Conservation (phyloP, 2,888 invertebrate genomes). For the Drosophila neoperkinsi region DNA sequence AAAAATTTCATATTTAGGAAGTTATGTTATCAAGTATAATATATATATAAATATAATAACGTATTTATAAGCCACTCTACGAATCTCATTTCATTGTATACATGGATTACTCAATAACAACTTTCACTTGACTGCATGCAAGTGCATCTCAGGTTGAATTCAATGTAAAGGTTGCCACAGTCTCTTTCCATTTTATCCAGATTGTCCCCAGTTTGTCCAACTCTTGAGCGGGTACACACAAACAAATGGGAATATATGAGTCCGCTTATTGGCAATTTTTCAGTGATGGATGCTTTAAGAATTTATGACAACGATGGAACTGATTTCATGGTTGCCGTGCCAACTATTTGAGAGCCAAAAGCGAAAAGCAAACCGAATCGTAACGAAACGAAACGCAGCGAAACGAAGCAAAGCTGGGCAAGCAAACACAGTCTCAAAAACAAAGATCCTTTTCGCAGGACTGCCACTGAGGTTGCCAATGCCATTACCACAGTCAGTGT, state of each 20-base stretch:
- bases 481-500: slow-evolving; percentile 69
- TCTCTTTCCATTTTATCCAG: background rate
- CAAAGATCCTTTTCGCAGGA: slow-evolving; percentile 57
- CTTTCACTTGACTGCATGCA: slow-evolving; percentile 64
- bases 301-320: slow-evolving; percentile 68
- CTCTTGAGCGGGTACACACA: slow-evolving; percentile 36
- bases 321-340: slow-evolving; percentile 59
- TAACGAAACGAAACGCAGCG: slow-evolving; percentile 33
- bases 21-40: background rate
- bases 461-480: slow-evolving; percentile 49
- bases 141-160: slow-evolving; percentile 62
- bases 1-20: background rate
- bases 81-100: background rate
- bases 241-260: slow-evolving; percentile 28
- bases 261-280: slow-evolving; percentile 59
- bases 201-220: background rate
- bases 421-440: slow-evolving; percentile 59
- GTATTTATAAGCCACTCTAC: background rate
- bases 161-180: slow-evolving; percentile 62
- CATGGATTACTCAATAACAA: slow-evolving; percentile 37
- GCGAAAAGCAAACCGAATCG: slow-evolving; percentile 22
- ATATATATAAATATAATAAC: too few species aligned
- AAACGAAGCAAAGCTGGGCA: slow-evolving; percentile 57
- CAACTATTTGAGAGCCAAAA: slow-evolving; percentile 51
- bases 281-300: slow-evolving; percentile 68